Conservation (phyloP, 1,140 invertebrate genomes). For the Drosophila repleta region DNA sequence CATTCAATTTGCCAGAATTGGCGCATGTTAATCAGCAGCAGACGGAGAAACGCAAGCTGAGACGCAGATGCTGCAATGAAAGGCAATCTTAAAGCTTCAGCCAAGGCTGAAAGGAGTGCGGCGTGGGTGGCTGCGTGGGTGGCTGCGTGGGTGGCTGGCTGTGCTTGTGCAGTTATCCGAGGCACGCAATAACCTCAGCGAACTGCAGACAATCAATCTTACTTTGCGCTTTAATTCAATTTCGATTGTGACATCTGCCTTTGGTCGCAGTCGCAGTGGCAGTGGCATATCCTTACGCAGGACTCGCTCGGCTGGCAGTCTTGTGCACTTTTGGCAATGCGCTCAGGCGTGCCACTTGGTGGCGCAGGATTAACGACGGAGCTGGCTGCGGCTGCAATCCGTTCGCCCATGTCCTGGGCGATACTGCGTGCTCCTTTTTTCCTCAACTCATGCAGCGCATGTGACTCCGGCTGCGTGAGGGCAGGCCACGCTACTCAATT, state of each 20-base stretch:
- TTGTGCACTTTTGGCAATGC: constrained; percentile 76
- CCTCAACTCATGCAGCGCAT: constrained; percentile 43
- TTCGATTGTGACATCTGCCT: constrained; percentile 82
- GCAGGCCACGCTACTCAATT: constrained; percentile 69
- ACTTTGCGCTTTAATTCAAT: constrained; percentile 83
- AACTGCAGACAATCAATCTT: constrained; percentile 82
- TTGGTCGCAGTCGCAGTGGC: constrained; percentile 50
- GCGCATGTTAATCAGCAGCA: constrained; percentile 76
- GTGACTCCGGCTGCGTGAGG: constrained; percentile 53
- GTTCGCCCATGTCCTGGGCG: constrained; percentile 64
- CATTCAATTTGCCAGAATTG: constrained; percentile 78
- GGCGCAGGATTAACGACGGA: constrained; percentile 71
- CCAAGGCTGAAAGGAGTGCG: constrained; percentile 27
- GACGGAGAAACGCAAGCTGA: background rate
- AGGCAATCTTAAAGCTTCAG: constrained; percentile 54
- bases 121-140: too few species aligned
- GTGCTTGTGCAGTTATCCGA: constrained; percentile 23
- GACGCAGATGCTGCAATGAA: constrained; percentile 15
- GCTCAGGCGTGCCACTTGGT: constrained; percentile 76
- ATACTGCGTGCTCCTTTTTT: constrained; percentile 33
- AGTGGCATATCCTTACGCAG: constrained; percentile 41
- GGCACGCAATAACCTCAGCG: constrained; percentile 78
- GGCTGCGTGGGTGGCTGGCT: background rate
- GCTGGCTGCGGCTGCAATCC: constrained; percentile 67
- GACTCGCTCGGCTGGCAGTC: constrained; percentile 49